Conservation (phyloP, 92 coral and sea anemone genomes). For the Palythoa caribaeorum region DNA sequence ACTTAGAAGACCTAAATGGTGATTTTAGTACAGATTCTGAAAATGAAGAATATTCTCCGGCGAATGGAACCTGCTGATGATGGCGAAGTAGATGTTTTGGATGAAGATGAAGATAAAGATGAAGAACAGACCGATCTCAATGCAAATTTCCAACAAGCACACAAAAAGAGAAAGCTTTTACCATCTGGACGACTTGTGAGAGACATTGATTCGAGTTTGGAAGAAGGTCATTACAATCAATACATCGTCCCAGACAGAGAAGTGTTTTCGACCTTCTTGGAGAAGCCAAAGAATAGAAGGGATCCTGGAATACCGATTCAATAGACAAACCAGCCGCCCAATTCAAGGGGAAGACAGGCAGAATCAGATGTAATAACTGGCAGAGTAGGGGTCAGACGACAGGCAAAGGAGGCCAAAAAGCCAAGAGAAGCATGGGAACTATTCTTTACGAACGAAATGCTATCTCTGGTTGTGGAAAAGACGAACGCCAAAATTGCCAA, state of each 20-base stretch:
- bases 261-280: constrained; percentile 3
- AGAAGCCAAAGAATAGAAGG: not conserved
- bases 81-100: constrained; percentile 10
- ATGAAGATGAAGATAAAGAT: not conserved
- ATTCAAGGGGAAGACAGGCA: not conserved
- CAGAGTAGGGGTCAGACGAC: constrained; percentile 9
- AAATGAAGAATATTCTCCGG: not conserved
- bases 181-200: constrained; percentile 15
- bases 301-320: not conserved
- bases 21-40: not conserved
- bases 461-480: not conserved
- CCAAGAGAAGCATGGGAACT: constrained; percentile 21
- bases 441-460: constrained; percentile 6
- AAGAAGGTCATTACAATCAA: constrained; percentile 1
- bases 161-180: constrained; percentile 8
- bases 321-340: constrained; percentile 26
- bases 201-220: constrained; percentile 24
- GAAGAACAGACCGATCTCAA: constrained; percentile 1
- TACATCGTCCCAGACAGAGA: not conserved
- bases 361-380: constrained; percentile 3
- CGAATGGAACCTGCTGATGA: constrained; percentile 2
- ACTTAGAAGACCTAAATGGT: constrained; percentile 9
- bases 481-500: constrained; percentile 10
- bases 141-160: constrained; percentile 20
- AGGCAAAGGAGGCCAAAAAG: not conserved